A percentile compares a stretch with the other conserved stretches of the same genome.
Conservation (phyloP, 1,140 invertebrate genomes). For the Parasteatoda tepidariorum region DNA sequence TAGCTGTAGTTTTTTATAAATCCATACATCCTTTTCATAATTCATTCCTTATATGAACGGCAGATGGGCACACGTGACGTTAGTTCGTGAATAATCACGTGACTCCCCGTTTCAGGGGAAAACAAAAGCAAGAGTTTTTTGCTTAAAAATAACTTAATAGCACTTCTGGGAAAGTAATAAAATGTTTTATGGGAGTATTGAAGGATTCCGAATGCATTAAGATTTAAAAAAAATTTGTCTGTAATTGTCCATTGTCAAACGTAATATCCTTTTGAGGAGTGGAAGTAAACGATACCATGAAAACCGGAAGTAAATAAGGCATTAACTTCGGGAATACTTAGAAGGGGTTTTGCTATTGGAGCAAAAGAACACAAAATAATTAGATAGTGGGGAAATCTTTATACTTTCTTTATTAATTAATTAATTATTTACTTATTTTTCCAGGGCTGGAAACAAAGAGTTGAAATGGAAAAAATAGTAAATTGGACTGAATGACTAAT, state of each 20-base stretch:
- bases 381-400: neutral
- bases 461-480: neutral
- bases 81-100: no score
- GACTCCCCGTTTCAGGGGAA: no score
- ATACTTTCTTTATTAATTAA: neutral
- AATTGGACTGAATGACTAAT: neutral
- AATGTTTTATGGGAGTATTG: no score
- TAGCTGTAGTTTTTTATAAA: no score
- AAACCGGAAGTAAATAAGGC: conserved; percentile 29
- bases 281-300: neutral
- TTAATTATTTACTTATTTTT: neutral
- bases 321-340: conserved; percentile 17
- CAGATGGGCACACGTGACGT: no score
- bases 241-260: neutral
- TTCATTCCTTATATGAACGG: no score
- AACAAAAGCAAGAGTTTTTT: no score
- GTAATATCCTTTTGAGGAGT: neutral
- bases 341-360: conserved; percentile 9
- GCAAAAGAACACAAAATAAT: neutral
- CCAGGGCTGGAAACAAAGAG: neutral
- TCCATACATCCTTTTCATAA: no score
- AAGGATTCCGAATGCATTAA: no score
- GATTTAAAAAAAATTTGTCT: no score
- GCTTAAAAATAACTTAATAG: no score
- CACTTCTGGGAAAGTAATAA: no score